Evolutionary conservation across 2,888 invertebrate genomes (phyloP), one percentile per base, ranked within the genome.

Genomic region (Folsomia manolachei): DNA sequence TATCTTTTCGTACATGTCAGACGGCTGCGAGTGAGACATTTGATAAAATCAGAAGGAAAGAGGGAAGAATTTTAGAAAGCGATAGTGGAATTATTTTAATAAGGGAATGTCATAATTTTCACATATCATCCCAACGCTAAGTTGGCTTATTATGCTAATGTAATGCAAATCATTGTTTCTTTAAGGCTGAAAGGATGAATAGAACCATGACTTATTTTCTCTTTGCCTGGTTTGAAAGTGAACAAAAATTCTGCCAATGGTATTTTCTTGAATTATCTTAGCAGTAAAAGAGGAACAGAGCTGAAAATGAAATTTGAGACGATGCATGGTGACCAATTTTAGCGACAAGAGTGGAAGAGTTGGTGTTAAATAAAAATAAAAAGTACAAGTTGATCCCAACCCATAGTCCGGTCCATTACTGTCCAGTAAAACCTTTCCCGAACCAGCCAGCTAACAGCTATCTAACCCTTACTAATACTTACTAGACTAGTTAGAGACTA

Each of bases 131-230:
- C 69, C 67, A 56, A 65, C 75, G 74, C 74, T 75, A 75, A 75
- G 75, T 75, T 72, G 71, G 74, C 70, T 75, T 77, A 77, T 75
- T 77, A 77, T 77, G 77, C 71, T 75, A 77, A 77, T 77, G 75
- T 74, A 75, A 77, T 77, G 77, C 71, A 77, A 77, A 77, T 77
- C 71, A 70, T 63, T 74, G 66, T 67, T 74, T 74, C 66, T 66
- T 66, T 61, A 63, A 23, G 67, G 66, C 60, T 27, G 63, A 39
- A 39, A 39, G 39, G 14, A 39, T 14, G 39, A 14, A 14, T 4
- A 39, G 14, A 39, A 14, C 14, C 7, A 39, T 14, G 39, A 39
- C 39, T 39, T 39, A 9, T 39, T 39, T 9, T 39, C 39, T 14
- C 14, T 39, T 39, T 39, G 7, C 4, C 39, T 39, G 39, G 39